Evolutionary conservation across 2,888 invertebrate species (phyloP).

Genomic region (Ceramica pisi): DNA sequence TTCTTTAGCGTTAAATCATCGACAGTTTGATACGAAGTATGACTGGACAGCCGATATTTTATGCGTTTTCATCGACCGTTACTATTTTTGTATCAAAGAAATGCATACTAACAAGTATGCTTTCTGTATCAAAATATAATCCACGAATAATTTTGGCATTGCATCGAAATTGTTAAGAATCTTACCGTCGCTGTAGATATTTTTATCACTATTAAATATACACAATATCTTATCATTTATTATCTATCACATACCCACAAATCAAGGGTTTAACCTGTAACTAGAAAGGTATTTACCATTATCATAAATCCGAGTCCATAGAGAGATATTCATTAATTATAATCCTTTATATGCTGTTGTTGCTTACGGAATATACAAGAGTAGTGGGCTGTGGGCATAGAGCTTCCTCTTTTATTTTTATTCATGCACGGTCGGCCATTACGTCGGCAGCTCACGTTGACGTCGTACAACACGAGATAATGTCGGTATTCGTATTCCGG

Average conservation of each 20-base stretch:
- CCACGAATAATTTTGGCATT: not conserved
- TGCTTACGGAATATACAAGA: constrained; percentile 34
- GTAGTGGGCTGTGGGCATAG: constrained; percentile 15
- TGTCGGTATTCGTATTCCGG: constrained; percentile 59
- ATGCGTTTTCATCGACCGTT: constrained; percentile 5
- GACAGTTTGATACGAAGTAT: not conserved
- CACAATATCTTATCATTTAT: constrained; percentile 18
- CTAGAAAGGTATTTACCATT: not conserved
- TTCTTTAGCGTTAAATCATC: not conserved
- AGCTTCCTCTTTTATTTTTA: constrained; percentile 48
- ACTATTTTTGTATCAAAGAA: constrained; percentile 13
- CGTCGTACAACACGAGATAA: constrained; percentile 55
- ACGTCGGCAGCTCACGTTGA: constrained; percentile 52
- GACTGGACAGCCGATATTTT: not conserved
- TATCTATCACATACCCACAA: constrained; percentile 16
- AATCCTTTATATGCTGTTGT: constrained; percentile 25
- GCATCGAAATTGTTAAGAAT: not conserved
- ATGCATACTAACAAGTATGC: not conserved
- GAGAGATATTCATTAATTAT: constrained; percentile 29
- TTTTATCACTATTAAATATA: constrained; percentile 15
- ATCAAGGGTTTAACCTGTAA: not conserved
- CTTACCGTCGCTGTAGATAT: not conserved
- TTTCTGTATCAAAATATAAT: not conserved
- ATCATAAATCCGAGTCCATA: constrained; percentile 11
- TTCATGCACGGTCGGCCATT: constrained; percentile 49